A percentile compares a stretch with the other conserved stretches of the same genome.
Conservation (phyloP, 2,113 vertebrate genomes). For the Ovibos moschatus region DNA sequence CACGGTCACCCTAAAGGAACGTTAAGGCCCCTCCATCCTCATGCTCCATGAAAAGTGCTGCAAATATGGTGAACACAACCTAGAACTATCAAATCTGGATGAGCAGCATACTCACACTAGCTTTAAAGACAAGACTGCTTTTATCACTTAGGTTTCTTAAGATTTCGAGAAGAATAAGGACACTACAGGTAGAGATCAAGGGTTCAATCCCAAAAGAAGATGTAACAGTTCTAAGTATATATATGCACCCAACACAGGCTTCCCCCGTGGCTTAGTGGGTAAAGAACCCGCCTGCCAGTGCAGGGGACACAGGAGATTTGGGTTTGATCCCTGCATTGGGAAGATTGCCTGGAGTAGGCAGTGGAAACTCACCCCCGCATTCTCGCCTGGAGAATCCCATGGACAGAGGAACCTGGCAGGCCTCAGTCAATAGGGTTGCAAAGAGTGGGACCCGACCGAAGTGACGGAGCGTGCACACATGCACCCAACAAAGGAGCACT, state of each 20-base stretch:
- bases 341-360: not conserved
- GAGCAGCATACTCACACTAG: not conserved
- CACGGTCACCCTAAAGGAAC: not conserved
- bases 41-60: not conserved
- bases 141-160: not conserved
- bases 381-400: not conserved
- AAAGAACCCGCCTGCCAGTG: not conserved
- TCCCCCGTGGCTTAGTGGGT: accelerated
- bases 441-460: accelerated
- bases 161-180: not conserved
- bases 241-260: not conserved
- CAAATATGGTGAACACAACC: not conserved
- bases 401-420: not conserved
- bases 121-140: not conserved
- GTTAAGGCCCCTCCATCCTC: not conserved
- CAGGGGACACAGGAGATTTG: not conserved
- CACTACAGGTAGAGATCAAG: not conserved
- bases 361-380: not conserved
- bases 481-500: not conserved
- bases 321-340: not conserved
- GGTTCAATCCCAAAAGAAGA: not conserved
- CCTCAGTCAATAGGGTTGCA: not conserved
- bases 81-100: not conserved
- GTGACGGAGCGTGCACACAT: accelerated
- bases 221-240: not conserved